Evolutionary conservation across 2,113 vertebrate species (phyloP).

Genomic region (Nyctibius bracteatus): DNA sequence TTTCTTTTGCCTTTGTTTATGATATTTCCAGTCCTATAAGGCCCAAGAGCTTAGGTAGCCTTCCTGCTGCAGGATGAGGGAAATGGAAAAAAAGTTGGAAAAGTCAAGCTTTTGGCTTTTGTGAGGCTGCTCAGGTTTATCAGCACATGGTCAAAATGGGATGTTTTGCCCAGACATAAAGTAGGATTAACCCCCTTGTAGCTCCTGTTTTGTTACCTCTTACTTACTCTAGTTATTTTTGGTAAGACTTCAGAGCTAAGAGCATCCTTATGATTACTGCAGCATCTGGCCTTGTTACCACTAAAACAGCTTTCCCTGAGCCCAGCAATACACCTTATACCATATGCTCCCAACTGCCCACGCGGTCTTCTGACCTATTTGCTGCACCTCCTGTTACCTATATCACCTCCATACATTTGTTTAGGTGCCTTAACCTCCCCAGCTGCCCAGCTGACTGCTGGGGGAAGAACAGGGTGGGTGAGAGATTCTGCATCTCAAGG

Average conservation of each 20-base stretch:
- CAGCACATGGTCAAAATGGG: fast-evolving
- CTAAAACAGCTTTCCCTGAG: neutral
- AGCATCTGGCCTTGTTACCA: neutral
- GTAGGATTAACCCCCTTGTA: neutral
- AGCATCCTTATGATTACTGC: neutral
- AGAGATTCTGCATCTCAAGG: too few relatives aligned
- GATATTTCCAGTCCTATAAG: neutral
- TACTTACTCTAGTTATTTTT: neutral
- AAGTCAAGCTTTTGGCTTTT: neutral
- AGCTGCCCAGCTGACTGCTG: neutral
- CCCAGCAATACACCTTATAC: fast-evolving
- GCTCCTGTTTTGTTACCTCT: neutral
- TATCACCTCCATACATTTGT: fast-evolving
- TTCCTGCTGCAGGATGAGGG: neutral
- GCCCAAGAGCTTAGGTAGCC: neutral
- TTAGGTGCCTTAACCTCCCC: neutral
- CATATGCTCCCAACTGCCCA: fast-evolving
- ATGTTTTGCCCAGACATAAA: neutral
- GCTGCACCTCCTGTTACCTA: fast-evolving
- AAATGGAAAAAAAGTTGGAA: neutral
- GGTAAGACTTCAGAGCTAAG: neutral
- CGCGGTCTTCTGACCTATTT: fast-evolving
- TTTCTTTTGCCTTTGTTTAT: neutral
- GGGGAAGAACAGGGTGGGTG: fast-evolving
- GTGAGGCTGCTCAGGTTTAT: neutral